These are phyloP conservation scores for Aix galericulata DNA, from an alignment of 2,113 vertebrate species.

Conservation along the genomic window DNA sequence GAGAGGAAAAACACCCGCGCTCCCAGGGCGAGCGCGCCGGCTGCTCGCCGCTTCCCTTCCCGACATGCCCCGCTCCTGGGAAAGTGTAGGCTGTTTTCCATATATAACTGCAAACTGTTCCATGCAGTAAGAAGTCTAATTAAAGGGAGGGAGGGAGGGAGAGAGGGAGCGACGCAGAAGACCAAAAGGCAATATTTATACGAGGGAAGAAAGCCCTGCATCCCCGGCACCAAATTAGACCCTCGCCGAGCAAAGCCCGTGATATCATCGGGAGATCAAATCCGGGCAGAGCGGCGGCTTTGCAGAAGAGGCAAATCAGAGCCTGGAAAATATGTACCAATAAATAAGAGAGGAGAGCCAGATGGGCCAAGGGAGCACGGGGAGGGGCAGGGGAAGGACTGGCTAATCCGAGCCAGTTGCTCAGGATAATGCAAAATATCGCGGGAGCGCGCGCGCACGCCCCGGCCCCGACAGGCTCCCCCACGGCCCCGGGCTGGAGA, in stretches of 20 bases:
- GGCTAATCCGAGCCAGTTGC: not conserved
- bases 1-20: slow-evolving; percentile 50
- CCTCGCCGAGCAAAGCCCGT: not conserved
- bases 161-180: slow-evolving; percentile 32
- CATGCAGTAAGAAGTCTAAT: slow-evolving; percentile 77
- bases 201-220: not conserved
- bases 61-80: slow-evolving; percentile 69
- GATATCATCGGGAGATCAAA: not conserved
- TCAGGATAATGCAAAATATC: not conserved
- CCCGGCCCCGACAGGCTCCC: not conserved
- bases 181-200: slow-evolving; percentile 53
- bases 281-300: not conserved
- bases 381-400: not conserved
- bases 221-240: slow-evolving; percentile 57
- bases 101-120: slow-evolving; percentile 82
- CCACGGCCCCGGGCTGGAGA: accelerated
- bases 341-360: not conserved
- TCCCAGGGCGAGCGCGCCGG: slow-evolving; percentile 29
- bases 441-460: not conserved
- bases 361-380: slow-evolving; percentile 1
- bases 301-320: not conserved
- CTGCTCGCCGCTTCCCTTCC: slow-evolving; percentile 50
- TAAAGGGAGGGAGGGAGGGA: slow-evolving; percentile 70
- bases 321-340: slow-evolving; percentile 21
- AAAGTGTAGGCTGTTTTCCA: slow-evolving; percentile 77